These are phyloP conservation scores for Cyphomyrus plagiostoma DNA, from an alignment of 2,113 vertebrate species.

Conservation along the genomic window DNA sequence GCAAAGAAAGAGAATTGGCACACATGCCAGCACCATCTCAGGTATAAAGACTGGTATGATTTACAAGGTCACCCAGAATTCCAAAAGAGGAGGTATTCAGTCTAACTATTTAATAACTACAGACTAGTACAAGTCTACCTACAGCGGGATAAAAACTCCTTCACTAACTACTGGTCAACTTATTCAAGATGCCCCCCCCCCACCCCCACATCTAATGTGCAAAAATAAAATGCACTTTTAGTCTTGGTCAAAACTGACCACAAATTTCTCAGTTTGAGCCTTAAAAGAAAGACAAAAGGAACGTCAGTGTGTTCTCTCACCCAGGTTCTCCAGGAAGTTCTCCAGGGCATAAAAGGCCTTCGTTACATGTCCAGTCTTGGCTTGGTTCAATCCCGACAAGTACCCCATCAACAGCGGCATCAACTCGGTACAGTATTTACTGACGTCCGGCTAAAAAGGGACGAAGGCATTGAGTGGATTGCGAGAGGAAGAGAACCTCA, in stretches of 20 bases:
- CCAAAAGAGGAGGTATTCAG: background rate
- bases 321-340: slow-evolving; percentile 83
- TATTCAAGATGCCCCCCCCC: background rate
- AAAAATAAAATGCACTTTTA: background rate
- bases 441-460: slow-evolving; percentile 69
- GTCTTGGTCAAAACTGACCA: background rate
- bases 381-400: slow-evolving; percentile 65
- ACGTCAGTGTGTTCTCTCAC: slow-evolving; percentile 46
- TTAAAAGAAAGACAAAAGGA: background rate
- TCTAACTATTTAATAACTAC: background rate
- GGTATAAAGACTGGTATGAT: background rate
- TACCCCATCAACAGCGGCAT: slow-evolving; percentile 78
- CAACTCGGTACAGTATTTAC: slow-evolving; percentile 66
- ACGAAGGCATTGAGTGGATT: background rate
- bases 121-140: background rate
- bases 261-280: background rate
- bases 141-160: background rate
- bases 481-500: background rate
- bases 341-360: slow-evolving; percentile 84
- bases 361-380: slow-evolving; percentile 67
- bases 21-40: background rate
- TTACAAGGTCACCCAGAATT: background rate
- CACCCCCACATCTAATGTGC: no score
- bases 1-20: background rate
- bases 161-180: background rate